Evolutionary conservation across 2,888 invertebrate genomes (phyloP), one percentile per base, ranked within the genome.

Genomic region (Pristionchus fissidentatus): DNA sequence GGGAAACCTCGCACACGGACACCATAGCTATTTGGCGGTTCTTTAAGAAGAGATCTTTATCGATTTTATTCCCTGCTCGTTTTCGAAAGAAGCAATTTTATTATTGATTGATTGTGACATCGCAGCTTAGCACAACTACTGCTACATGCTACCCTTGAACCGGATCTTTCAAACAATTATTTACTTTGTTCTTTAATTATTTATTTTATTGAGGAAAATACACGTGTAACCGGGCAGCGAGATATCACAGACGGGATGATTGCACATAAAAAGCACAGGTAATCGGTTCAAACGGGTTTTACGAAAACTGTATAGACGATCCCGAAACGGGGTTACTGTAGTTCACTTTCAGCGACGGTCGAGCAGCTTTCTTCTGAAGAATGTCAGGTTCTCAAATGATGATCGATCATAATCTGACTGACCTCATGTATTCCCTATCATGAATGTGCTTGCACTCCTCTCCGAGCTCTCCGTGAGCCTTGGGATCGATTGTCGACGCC

Each of bases 391-490:
- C 15, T 7, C 46, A n/a, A 19, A 15, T n/a, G 13, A 57, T 15
- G 22, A 57, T 57, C 5, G 13, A 57, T 57, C 57, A 26, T 57
- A 22, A 57, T n/a, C 22, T 4, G 32, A 66, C 8, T 15, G 3
- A 79, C 79, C 66, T 62, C 81, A 81, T 81, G 66, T 81, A 81
- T n/a, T 81, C 81, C 32, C 19, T 62, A 52, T 81, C 81, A 46
- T 81, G 66, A 35, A 81, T 62, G 66, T 81, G 81, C 19, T 22
- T 62, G 66, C 81, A 81, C 35, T 81, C 81, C 5, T 81, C 81
- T 0, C 49, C 66, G 4, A 66, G 35, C 7, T 38, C 52, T 62
- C 49, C 81, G 3, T 41, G 29, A 0, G 38, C 49, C 3, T 43
- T 49, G 0, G 81, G 81, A n/a, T 66, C 66, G 13, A 81, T 35